Percentiles rank a stretch among this genome's conserved stretches.
These are phyloP conservation scores for Achlya flavicornis DNA, from an alignment of 2,888 invertebrate genomes.

Conservation along the genomic window DNA sequence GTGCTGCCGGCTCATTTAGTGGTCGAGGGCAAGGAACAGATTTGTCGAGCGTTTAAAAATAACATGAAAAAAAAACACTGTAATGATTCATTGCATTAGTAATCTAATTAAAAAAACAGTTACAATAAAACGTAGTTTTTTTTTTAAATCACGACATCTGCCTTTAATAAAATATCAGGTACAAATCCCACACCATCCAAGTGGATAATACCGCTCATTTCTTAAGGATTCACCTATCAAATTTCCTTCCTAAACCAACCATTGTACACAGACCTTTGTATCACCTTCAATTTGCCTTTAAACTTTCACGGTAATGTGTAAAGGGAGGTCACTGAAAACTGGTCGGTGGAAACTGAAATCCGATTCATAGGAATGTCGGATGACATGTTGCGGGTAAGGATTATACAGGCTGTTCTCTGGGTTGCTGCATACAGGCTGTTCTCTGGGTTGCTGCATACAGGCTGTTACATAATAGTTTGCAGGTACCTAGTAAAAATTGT, in stretches of 20 bases:
- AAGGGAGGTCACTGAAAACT: slow-evolving; percentile 1
- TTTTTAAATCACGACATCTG: slow-evolving; percentile 6
- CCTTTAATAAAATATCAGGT: slow-evolving; percentile 20
- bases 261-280: slow-evolving; percentile 21
- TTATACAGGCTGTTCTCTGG: background rate
- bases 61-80: too few relatives aligned
- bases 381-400: background rate
- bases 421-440: background rate
- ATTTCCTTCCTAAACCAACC: slow-evolving; percentile 24
- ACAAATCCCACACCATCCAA: slow-evolving; percentile 23
- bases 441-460: background rate
- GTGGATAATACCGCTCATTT: slow-evolving; percentile 20
- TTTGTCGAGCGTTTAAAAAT: too few relatives aligned
- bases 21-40: too few relatives aligned
- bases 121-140: too few relatives aligned
- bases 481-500: background rate
- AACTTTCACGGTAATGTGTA: background rate
- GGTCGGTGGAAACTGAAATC: background rate
- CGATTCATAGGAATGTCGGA: slow-evolving; percentile 8
- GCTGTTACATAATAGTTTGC: background rate
- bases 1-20: too few relatives aligned
- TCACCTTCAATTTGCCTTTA: background rate
- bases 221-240: slow-evolving; percentile 41
- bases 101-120: too few relatives aligned
- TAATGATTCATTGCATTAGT: too few relatives aligned